A percentile compares a stretch with the other conserved stretches of the same genome.
Evolutionary conservation across 2,888 invertebrate species (phyloP).

Genomic region (Nasonovia ribisnigri): DNA sequence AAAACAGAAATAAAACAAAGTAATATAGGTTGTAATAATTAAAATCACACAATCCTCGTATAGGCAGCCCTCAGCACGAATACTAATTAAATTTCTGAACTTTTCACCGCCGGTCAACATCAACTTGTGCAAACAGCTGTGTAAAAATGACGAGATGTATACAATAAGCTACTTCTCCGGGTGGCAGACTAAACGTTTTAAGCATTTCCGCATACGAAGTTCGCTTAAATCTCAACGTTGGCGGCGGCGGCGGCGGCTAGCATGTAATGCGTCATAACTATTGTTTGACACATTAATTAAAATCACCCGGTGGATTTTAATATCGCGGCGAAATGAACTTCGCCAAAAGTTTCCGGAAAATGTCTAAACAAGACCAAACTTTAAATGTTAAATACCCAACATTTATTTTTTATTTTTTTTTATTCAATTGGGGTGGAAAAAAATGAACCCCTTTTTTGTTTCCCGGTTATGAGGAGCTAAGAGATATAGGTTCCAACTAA

Average conservation of each 20-base stretch:
- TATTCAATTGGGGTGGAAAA: not conserved
- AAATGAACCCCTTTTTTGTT: conserved; percentile 28
- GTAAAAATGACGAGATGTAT: conserved; percentile 45
- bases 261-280: conserved; percentile 54
- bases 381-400: conserved; percentile 29
- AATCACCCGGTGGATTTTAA: conserved; percentile 50
- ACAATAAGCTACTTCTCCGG: conserved; percentile 37
- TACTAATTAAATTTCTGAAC: conserved; percentile 51
- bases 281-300: conserved; percentile 64
- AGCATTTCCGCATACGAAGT: conserved; percentile 47
- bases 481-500: not conserved
- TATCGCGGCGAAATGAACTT: conserved; percentile 52
- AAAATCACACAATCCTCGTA: conserved; percentile 1
- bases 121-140: conserved; percentile 54
- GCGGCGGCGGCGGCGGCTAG: not conserved
- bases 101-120: conserved; percentile 41
- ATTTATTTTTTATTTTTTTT: conserved; percentile 17
- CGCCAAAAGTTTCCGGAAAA: conserved; percentile 34
- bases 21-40: conserved; percentile 17
- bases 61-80: not conserved
- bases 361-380: conserved; percentile 56
- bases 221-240: conserved; percentile 31
- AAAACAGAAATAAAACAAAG: not conserved
- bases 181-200: conserved; percentile 48
- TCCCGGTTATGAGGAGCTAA: not conserved